Conservation (phyloP, 1,140 invertebrate genomes). For the Hyles vespertilio region DNA sequence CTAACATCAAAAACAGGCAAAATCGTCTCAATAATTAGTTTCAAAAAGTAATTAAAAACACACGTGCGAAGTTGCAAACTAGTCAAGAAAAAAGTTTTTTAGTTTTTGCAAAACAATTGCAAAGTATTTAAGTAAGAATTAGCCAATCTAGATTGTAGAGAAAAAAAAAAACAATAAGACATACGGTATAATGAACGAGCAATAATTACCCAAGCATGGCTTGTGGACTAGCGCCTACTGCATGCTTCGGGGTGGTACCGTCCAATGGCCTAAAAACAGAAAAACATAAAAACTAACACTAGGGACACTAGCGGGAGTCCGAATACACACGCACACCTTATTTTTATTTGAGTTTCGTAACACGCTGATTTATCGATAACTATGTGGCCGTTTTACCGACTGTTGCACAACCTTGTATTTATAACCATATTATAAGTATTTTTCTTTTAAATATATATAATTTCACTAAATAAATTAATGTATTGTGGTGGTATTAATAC, state of each 20-base stretch:
- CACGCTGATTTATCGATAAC: constrained; percentile 7
- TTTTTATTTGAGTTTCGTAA: constrained; percentile 7
- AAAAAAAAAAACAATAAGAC: constrained; percentile 28
- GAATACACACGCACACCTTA: constrained; percentile 1
- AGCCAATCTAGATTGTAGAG: constrained; percentile 16
- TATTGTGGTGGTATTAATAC: too few relatives aligned
- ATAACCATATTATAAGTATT: too few relatives aligned
- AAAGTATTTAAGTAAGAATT: constrained; percentile 4
- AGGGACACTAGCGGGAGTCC: constrained; percentile 26
- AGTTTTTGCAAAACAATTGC: too few relatives aligned
- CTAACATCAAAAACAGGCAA: too few relatives aligned
- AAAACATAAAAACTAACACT: constrained; percentile 64
- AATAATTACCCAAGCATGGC: constrained; percentile 75
- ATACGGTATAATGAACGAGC: constrained; percentile 16
- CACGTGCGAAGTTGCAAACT: too few relatives aligned
- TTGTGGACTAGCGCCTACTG: constrained; percentile 72
- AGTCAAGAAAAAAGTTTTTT: too few relatives aligned
- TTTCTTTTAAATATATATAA: too few relatives aligned
- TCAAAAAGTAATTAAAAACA: too few relatives aligned
- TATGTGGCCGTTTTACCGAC: not conserved
- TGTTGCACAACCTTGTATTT: too few relatives aligned
- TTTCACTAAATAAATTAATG: too few relatives aligned
- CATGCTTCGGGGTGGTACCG: constrained; percentile 70
- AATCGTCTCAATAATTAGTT: too few relatives aligned
- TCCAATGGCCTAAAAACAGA: constrained; percentile 74